Percentiles rank a stretch among this genome's conserved stretches.
Evolutionary conservation across 2,888 invertebrate species (phyloP).

Genomic region (Cosmia trapezina): DNA sequence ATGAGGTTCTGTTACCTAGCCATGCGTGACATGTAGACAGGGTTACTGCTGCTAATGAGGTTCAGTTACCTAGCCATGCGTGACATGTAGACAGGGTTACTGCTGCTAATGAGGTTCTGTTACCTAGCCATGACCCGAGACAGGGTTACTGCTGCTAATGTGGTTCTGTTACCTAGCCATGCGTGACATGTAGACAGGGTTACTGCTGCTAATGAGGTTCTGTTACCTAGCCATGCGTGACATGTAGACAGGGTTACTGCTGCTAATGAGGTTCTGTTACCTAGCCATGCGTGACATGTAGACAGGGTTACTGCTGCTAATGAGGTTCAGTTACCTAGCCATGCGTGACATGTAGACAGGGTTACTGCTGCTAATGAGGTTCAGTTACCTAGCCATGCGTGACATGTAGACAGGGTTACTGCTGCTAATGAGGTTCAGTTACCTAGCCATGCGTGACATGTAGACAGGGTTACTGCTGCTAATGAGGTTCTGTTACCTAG

Average conservation of each 20-base stretch:
- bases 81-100: conserved; percentile 22
- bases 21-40: not conserved
- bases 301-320: conserved; percentile 32
- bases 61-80: conserved; percentile 30
- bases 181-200: not conserved
- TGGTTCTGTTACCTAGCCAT: conserved; percentile 36
- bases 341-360: not conserved
- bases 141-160: conserved; percentile 33
- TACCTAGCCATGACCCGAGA: conserved; percentile 31
- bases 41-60: conserved; percentile 36
- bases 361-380: conserved; percentile 39
- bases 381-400: conserved; percentile 24
- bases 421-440: conserved; percentile 44
- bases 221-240: conserved; percentile 11
- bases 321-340: conserved; percentile 38
- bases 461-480: conserved; percentile 25
- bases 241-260: conserved; percentile 22
- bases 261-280: conserved; percentile 47
- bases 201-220: conserved; percentile 43
- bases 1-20: conserved; percentile 40
- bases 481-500: conserved; percentile 45
- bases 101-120: conserved; percentile 42
- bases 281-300: not conserved
- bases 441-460: not conserved
- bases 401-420: conserved; percentile 24